Conservation (phyloP, 2,113 vertebrate species). For the Lepus americanus region DNA sequence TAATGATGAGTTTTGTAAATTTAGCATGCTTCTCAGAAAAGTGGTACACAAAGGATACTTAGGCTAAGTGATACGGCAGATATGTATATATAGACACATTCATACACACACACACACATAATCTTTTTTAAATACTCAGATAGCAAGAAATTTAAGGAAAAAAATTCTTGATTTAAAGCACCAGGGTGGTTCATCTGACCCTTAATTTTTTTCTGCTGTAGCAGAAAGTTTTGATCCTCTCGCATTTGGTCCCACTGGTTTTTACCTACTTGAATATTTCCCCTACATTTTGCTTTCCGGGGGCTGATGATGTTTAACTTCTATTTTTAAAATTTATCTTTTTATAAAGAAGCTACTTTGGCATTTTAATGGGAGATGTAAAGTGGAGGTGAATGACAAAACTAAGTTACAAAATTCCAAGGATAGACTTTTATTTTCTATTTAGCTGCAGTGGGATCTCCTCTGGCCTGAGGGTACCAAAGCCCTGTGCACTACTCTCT, state of each 20-base stretch:
- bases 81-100: neutral
- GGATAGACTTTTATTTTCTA: neutral
- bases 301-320: neutral
- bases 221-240: neutral
- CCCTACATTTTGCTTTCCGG: slow-evolving; percentile 19
- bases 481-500: neutral
- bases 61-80: neutral
- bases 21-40: slow-evolving; percentile 10
- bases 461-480: neutral
- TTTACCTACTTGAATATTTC: neutral
- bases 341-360: neutral
- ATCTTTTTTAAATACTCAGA: neutral
- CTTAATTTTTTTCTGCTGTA: neutral
- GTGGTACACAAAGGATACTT: neutral
- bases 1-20: slow-evolving; percentile 26
- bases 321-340: neutral
- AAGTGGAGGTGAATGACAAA: neutral
- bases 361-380: neutral
- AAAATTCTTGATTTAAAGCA: neutral
- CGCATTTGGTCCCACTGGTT: neutral
- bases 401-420: neutral
- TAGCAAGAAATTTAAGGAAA: neutral
- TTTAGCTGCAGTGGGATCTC: neutral
- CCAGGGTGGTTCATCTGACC: neutral
- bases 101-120: no score